A percentile compares a stretch with the other conserved stretches of the same genome.
Evolutionary conservation across 2,888 invertebrate species (phyloP).

Genomic region (Megaustenia siamemsis): DNA sequence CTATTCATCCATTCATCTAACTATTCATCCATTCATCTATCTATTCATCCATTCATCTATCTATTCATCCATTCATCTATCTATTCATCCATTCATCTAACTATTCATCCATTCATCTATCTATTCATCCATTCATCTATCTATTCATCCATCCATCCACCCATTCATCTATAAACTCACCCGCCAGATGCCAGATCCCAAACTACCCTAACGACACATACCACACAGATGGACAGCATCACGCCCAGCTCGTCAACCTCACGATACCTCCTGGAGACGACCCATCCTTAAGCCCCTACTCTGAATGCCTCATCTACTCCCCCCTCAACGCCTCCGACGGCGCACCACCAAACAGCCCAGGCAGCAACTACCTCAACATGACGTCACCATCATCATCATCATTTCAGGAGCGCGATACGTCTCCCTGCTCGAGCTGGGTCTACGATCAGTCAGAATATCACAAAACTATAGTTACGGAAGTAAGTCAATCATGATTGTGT

Average conservation of each 20-base stretch:
- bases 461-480: conserved; percentile 47
- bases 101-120: not conserved
- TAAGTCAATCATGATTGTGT: not conserved
- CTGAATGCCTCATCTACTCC: conserved; percentile 25
- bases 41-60: no score
- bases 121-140: not conserved
- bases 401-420: not conserved
- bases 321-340: conserved; percentile 10
- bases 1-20: no score
- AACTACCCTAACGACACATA: conserved; percentile 67
- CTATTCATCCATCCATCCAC: not conserved
- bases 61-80: no score
- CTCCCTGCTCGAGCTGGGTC: conserved; percentile 52
- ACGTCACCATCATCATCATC: no score
- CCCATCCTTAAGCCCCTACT: not conserved
- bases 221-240: conserved; percentile 58
- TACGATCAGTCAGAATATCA: conserved; percentile 53
- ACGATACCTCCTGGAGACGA: conserved; percentile 59
- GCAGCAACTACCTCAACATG: not conserved
- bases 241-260: conserved; percentile 59
- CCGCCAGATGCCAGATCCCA: conserved; percentile 67
- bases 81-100: not conserved
- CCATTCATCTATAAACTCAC: not conserved
- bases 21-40: no score
- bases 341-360: not conserved